Evolutionary conservation across 2,888 invertebrate genomes (phyloP).

Genomic region (Drosophila monieri): DNA sequence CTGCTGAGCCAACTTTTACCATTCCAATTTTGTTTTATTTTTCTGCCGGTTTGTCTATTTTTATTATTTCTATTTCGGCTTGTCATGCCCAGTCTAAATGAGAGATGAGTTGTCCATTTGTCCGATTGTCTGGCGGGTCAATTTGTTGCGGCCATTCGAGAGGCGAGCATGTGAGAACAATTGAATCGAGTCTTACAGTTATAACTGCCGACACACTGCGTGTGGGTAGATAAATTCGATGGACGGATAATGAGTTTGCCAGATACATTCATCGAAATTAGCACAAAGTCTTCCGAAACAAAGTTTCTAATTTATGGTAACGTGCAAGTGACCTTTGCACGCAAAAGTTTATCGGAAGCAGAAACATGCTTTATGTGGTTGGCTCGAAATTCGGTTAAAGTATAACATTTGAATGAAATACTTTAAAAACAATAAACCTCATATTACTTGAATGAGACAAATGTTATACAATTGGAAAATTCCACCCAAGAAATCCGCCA

Average conservation of each 20-base stretch:
- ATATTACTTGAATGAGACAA: slow-evolving; percentile 1
- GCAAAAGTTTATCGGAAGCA: not conserved
- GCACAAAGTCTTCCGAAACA: slow-evolving; percentile 8
- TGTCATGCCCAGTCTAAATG: slow-evolving; percentile 61
- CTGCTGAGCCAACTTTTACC: slow-evolving; percentile 64
- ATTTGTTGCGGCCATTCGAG: slow-evolving; percentile 64
- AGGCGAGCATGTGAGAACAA: slow-evolving; percentile 50
- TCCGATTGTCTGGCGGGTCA: slow-evolving; percentile 52
- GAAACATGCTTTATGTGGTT: not conserved
- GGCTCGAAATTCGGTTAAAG: not conserved
- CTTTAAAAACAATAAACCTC: not conserved
- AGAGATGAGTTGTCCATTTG: slow-evolving; percentile 61
- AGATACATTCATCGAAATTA: slow-evolving; percentile 12
- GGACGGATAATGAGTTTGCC: slow-evolving; percentile 24
- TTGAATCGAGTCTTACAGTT: slow-evolving; percentile 57
- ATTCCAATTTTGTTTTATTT: slow-evolving; percentile 24
- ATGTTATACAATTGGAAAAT: slow-evolving; percentile 19
- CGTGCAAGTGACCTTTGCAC: not conserved
- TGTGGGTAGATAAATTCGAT: slow-evolving; percentile 48
- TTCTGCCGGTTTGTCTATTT: slow-evolving; percentile 4
- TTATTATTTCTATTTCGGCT: slow-evolving; percentile 42
- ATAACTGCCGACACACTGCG: slow-evolving; percentile 25
- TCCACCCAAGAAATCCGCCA: slow-evolving; percentile 18
- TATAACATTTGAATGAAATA: not conserved
- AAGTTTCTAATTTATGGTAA: slow-evolving; percentile 6